phyloP scores from a whole-genome alignment of 1,140 invertebrate genomes.

The Ostrea denselamellosa region DNA sequence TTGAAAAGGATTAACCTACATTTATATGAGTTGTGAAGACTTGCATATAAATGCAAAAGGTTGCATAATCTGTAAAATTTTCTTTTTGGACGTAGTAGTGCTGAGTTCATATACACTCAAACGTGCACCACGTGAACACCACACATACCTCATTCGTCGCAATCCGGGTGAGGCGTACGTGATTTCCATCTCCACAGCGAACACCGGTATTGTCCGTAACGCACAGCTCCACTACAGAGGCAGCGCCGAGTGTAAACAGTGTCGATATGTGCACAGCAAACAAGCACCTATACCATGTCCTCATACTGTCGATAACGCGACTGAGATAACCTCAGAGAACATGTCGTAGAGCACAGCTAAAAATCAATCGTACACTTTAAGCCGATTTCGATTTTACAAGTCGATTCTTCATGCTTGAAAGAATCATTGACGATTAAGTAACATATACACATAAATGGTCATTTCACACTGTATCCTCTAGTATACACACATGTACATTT shows the following conservation, averaged over 20 bases:
- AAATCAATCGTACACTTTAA: not conserved
- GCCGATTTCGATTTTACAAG: constrained; percentile 23
- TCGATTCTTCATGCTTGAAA: not conserved
- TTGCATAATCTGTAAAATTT: not conserved
- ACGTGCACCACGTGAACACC: not conserved
- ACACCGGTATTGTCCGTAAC: not conserved
- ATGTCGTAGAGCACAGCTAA: not conserved
- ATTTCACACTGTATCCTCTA: too few species aligned
- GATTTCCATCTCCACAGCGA: constrained; percentile 1
- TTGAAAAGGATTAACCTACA: not conserved
- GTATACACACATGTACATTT: too few species aligned
- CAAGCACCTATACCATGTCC: constrained; percentile 12
- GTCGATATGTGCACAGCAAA: not conserved
- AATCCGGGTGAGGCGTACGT: constrained; percentile 12
- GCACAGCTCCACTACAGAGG: not conserved
- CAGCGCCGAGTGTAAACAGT: not conserved
- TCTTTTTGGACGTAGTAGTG: too few species aligned
- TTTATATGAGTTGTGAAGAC: not conserved
- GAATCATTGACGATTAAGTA: not conserved
- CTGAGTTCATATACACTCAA: not conserved
- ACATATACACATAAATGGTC: too few species aligned
- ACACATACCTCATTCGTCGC: not conserved
- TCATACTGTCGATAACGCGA: constrained; percentile 13
- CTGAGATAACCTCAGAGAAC: not conserved
- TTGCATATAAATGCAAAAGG: not conserved